Base-by-base conservation (phyloP, 2,888 invertebrate genomes). In the Philopedon plagiatum region DNA sequence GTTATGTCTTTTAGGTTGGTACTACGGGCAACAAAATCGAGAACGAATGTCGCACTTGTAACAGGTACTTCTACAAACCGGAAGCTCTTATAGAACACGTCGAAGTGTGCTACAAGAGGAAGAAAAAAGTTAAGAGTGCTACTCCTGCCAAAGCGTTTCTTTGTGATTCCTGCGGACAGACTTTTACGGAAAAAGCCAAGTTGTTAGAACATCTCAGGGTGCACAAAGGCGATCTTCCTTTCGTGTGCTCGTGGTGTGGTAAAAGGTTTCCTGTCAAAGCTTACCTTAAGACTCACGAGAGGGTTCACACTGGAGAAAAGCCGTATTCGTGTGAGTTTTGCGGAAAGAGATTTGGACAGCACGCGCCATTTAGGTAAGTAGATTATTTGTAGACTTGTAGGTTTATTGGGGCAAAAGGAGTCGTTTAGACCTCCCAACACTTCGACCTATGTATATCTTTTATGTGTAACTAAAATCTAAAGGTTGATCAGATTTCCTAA, bases 191-290 rank as follows among this genome's bases (percentile, higher is more conserved):
- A 18, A 81, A 78, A 19, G 81, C 82, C 34, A 81, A 80, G 62
- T 72, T 83, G n/a, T 75, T 78, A 34, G 76, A 80, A 82, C 84
- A 84, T 66, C 80, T 82, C 69, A 78, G 82, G 57, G 82, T 81
- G 62, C 89, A 89, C 72, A 87, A 86, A 0, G 89, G 89, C 0
- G 88, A 88, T 66, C 87, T 88, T 49, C 83, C 84, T 15, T 81
- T 80, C 56, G 76, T 79, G 19, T 85, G 85, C 60, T 87, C 88
- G 34, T 80, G 86, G 1, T 89, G 89, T 64, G 88, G 88, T 0
- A 89, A 89, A 74, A 84, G 85, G 0, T 81, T 89, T n/a, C 82
- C 85, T 0, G 86, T 83, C 26, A 82, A 80, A 9, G 86, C 85
- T 64, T 78, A 78, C 34, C 73, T 80, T 5, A 76, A 76, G 41